These are phyloP conservation scores for Dasypus novemcinctus DNA, from an alignment of 2,113 vertebrate species.

Conservation along the genomic window DNA sequence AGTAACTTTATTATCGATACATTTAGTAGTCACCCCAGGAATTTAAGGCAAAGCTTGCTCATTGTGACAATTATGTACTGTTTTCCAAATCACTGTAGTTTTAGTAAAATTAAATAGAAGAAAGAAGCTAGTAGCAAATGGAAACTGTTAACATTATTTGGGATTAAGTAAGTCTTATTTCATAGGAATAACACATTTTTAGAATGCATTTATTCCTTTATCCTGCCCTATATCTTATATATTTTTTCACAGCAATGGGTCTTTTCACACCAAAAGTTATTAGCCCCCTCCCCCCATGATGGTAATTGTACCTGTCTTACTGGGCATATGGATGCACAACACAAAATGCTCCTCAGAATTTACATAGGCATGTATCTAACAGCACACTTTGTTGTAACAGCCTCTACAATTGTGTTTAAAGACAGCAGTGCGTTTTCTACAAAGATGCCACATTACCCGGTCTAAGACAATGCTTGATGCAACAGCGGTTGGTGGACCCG, in stretches of 20 bases:
- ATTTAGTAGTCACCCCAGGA: not conserved
- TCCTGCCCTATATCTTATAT: not conserved
- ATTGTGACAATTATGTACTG: not conserved
- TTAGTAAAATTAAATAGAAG: slow-evolving; percentile 8
- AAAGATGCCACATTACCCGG: not conserved
- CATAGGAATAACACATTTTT: not conserved
- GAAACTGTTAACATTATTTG: not conserved
- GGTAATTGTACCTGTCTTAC: not conserved
- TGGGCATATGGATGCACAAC: not conserved
- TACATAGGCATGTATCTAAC: not conserved
- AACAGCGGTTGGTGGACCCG: not conserved
- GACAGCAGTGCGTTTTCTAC: not conserved
- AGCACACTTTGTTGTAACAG: not conserved
- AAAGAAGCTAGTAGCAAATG: not conserved
- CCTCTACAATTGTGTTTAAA: not conserved
- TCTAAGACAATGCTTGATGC: not conserved
- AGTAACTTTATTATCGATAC: not conserved
- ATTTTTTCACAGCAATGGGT: not conserved
- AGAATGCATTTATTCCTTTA: not conserved
- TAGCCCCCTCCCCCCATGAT: not conserved
- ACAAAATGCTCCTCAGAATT: not conserved
- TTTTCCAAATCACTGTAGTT: not conserved
- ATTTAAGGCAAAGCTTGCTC: not conserved
- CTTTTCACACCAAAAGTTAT: not conserved
- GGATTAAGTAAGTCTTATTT: not conserved